phyloP scores from a whole-genome alignment of 2,888 invertebrate species.

The Drosophila subquinaria region DNA sequence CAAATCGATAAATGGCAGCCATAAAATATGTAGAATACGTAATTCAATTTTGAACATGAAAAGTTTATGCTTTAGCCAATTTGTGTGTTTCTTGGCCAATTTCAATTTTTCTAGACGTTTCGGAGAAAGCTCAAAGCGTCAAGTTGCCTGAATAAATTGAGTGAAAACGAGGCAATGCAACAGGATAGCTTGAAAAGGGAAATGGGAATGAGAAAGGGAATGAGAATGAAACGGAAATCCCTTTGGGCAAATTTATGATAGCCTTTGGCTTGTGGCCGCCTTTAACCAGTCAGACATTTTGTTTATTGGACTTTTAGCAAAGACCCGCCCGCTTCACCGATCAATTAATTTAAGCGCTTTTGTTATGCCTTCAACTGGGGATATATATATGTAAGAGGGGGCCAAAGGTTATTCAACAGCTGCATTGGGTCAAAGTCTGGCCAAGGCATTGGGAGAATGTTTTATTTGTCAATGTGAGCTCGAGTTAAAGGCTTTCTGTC shows the following conservation, averaged over 20 bases:
- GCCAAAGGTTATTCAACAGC: background rate
- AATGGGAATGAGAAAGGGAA: background rate
- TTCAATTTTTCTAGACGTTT: conserved; percentile 25
- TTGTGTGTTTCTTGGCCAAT: conserved; percentile 6
- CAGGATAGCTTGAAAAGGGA: conserved; percentile 19
- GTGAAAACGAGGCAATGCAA: conserved; percentile 37
- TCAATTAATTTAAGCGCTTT: conserved; percentile 72
- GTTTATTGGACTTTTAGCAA: conserved; percentile 46
- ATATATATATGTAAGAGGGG: background rate
- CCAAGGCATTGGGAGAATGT: background rate
- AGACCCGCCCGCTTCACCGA: conserved; percentile 31
- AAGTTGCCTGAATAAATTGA: conserved; percentile 60
- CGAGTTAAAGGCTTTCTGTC: background rate
- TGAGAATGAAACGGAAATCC: conserved; percentile 24
- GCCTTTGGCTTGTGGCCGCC: conserved; percentile 24
- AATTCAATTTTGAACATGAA: conserved; percentile 20
- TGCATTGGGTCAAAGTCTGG: conserved; percentile 21
- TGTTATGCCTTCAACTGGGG: conserved; percentile 13
- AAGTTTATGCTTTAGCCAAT: conserved; percentile 13
- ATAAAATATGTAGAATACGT: conserved; percentile 7
- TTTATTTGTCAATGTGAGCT: conserved; percentile 49
- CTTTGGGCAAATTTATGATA: conserved; percentile 56
- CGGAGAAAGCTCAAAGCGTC: conserved; percentile 44
- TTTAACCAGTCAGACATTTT: conserved; percentile 46
- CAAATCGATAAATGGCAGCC: conserved; percentile 2